Conservation (phyloP, 2,888 invertebrate species). For the Phengaris alcon region DNA sequence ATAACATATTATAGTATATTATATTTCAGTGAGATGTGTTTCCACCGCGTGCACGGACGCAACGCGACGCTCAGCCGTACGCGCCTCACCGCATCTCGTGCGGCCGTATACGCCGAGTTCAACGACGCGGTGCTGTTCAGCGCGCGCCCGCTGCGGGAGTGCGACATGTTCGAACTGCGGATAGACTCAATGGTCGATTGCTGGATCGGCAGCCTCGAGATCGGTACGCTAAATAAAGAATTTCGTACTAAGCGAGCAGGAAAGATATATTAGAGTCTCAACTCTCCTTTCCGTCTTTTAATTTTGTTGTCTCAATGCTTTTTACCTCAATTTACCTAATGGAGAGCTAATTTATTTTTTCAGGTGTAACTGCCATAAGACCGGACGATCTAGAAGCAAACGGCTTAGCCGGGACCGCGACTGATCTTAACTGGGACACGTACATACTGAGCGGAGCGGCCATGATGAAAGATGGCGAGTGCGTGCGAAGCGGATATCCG, state of each 20-base stretch:
- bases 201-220: constrained; percentile 96
- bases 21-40: constrained; percentile 84
- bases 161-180: constrained; percentile 94
- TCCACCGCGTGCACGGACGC: constrained; percentile 93
- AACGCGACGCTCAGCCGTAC: constrained; percentile 92
- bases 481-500: constrained; percentile 89
- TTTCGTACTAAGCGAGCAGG: too few relatives aligned
- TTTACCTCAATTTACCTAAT: too few relatives aligned
- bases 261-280: too few relatives aligned
- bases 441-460: constrained; percentile 95
- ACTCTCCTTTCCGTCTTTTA: too few relatives aligned
- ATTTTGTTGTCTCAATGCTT: too few relatives aligned
- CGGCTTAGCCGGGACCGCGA: constrained; percentile 87
- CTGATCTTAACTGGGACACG: constrained; percentile 93
- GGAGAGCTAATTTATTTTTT: not conserved
- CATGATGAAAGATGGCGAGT: constrained; percentile 93
- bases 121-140: constrained; percentile 96
- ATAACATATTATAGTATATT: constrained; percentile 16
- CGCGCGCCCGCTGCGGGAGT: constrained; percentile 90
- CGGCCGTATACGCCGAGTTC: constrained; percentile 93
- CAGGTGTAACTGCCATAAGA: constrained; percentile 91
- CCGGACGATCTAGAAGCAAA: constrained; percentile 89
- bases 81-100: constrained; percentile 90
- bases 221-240: constrained; percentile 70
- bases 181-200: constrained; percentile 94